Evolutionary conservation across 1,140 invertebrate species (phyloP), one percentile per base, ranked within the genome.

Genomic region (Hestina assimilis): DNA sequence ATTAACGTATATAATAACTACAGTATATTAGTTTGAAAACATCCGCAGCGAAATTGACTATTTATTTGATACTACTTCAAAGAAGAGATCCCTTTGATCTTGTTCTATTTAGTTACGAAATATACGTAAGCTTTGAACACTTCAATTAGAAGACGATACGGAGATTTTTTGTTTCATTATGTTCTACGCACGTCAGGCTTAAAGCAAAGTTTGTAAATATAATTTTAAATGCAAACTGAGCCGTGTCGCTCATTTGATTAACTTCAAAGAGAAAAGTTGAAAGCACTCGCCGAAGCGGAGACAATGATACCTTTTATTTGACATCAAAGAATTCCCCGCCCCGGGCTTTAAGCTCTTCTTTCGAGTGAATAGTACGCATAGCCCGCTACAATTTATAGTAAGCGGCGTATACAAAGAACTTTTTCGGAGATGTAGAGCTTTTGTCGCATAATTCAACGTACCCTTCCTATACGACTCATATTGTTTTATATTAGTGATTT

Each of bases 231-330:
- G 67, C 74, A 71, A 81, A 75, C 71, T 57, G 68, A 77, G 69
- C 31, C 71, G 69, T 59, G 60, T 50, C 71, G 76, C 70, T 83
- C 78, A 85, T 85, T 85, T 83, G 76, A 83, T 83, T 80, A 77
- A 83, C 82, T 81, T 85, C 82, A 85, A 85, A 85, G 79, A 64
- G 76, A 75, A 78, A 76, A 78, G 72, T 76, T 83, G 71, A 85
- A 82, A 85, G 79, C 78, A 68, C 72, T 83, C 75, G 72, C 62
- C 76, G 72, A 75, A 76, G 74, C 79, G 76, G 75, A 80, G 82
- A 85, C 82, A 83, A 85, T 84, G 75, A 85, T 85, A 82, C 79
- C 79, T 85, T 85, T 83, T 85, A 83, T 83, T 79, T 72, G 68
- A 83, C 74, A 79, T 85, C 79, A 81, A 85, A 85, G 78, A 79